Evolutionary conservation across 2,888 invertebrate species (phyloP), one percentile per base, ranked within the genome.

Genomic region (Thyatira batis): DNA sequence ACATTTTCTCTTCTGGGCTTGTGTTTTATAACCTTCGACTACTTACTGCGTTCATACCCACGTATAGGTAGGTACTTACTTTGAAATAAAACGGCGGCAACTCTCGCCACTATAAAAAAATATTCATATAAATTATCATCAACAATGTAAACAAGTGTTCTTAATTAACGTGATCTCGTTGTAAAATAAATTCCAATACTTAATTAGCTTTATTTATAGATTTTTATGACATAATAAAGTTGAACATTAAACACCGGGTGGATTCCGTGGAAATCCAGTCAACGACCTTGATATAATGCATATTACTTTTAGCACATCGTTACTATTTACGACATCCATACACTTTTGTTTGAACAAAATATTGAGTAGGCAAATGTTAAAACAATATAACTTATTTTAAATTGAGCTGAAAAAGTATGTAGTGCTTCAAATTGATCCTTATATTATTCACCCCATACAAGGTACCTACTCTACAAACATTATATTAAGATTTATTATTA

Each of bases 221-320:
- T 39, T 17, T 57, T 57, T 51, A 57, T 50, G 49, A 17, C 13
- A 48, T 43, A 28, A 46, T 50, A 52, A 57, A 53, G 46, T 25
- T 51, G 45, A 45, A 25, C 46, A 54, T 52, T 52, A 53, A 54
- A 28, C 33, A 53, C 20, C 13, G 44, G 43, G 43, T 44, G 25
- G 20, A 43, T 21, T 44, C 48, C 33, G 49, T 51, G 53, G 50
- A 53, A 56, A 52, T 46, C 53, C 52, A 27, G 52, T 20, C 53
- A 48, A 51, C 46, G 53, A 48, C 55, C 58, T 52, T 53, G 28
- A 58, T 53, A 54, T 55, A 44, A 50, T 44, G 50, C 43, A 28
- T 50, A 43, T 50, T 27, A 50, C 44, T 43, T 71, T 71, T 65
- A 70, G 61, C 66, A 60, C 62, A 52, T 59, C 55, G 48, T 60